Percentiles rank a stretch among this genome's conserved stretches.
These are phyloP conservation scores for Vulpes vulpes DNA, from an alignment of 2,113 vertebrate species.

Conservation along the genomic window DNA sequence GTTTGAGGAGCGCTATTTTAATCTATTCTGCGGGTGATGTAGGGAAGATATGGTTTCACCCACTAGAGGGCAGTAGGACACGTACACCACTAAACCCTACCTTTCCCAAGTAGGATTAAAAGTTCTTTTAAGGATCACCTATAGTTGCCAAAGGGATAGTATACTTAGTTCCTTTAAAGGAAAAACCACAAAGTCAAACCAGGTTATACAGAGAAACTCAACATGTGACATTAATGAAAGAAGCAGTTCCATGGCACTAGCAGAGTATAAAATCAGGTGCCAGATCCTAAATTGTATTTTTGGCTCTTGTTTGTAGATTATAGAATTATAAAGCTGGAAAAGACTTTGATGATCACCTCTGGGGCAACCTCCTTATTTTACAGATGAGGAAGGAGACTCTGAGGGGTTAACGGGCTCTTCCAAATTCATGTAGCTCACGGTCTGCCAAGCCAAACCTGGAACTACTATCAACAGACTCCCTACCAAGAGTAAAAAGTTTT, in stretches of 20 bases:
- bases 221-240: constrained; percentile 65
- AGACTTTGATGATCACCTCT: constrained; percentile 71
- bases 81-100: background rate
- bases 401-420: constrained; percentile 54
- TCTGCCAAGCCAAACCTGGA: constrained; percentile 48
- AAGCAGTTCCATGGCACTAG: constrained; percentile 3
- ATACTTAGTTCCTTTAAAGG: constrained; percentile 56
- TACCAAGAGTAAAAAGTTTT: constrained; percentile 28
- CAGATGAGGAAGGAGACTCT: constrained; percentile 48
- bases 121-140: constrained; percentile 43
- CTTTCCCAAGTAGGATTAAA: constrained; percentile 28
- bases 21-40: background rate
- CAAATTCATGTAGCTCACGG: background rate
- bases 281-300: constrained; percentile 68
- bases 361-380: constrained; percentile 59
- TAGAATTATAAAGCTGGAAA: constrained; percentile 59
- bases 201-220: constrained; percentile 33
- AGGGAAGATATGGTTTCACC: constrained; percentile 58
- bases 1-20: background rate
- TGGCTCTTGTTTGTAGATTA: constrained; percentile 57
- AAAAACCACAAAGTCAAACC: constrained; percentile 68
- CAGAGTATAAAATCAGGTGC: constrained; percentile 57
- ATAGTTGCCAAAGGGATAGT: constrained; percentile 45
- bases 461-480: background rate
- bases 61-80: constrained; percentile 78